Evolutionary conservation across 2,113 vertebrate species (phyloP).

Genomic region (Channa argus): DNA sequence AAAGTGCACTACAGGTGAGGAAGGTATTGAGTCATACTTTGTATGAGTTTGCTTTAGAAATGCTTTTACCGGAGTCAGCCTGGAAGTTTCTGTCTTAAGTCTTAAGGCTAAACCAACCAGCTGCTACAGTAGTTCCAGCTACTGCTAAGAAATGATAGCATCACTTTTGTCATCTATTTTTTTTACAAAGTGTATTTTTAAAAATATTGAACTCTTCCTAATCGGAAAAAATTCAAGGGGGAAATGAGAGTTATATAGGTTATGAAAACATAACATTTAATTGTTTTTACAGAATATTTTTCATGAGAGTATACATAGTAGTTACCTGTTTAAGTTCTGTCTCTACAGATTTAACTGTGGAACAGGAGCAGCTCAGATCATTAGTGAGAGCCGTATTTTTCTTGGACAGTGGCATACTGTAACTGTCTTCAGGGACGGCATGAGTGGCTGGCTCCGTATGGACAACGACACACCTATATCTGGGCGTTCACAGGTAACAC

Average conservation of each 20-base stretch:
- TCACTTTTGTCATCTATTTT: no score
- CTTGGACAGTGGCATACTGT: constrained; percentile 90
- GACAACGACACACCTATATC: constrained; percentile 87
- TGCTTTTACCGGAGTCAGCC: no score
- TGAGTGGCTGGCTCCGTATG: constrained; percentile 89
- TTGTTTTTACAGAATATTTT: neutral
- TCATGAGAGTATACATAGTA: neutral
- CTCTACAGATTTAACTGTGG: constrained; percentile 93
- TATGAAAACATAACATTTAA: no score
- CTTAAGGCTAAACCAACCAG: no score
- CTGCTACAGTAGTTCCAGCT: no score
- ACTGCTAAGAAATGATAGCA: no score
- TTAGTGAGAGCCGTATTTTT: constrained; percentile 87
- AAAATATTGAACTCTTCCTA: no score
- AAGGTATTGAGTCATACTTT: neutral
- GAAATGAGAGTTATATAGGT: neutral
- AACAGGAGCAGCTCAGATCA: constrained; percentile 88
- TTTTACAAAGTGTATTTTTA: no score
- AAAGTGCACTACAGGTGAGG: constrained; percentile 92
- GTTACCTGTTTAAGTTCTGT: neutral
- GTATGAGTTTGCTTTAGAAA: no score
- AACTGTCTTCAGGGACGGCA: constrained; percentile 88
- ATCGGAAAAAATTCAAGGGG: no score
- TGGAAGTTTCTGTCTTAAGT: no score
- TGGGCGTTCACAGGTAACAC: constrained; percentile 90